Evolutionary conservation across 2,113 vertebrate genomes (phyloP).

Genomic region (Protobothrops flavoviridis): DNA sequence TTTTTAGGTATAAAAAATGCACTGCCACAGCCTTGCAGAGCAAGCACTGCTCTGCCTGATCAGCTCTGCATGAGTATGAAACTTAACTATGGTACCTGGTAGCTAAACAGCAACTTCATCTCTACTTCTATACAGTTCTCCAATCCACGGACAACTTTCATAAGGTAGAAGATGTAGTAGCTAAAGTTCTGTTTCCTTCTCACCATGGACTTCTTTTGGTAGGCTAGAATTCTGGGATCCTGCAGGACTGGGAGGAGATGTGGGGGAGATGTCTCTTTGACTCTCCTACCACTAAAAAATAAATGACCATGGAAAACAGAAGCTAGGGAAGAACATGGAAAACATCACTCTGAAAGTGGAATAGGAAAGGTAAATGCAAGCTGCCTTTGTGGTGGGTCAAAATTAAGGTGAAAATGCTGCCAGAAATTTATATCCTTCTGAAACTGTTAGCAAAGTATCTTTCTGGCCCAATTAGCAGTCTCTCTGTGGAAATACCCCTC

Average conservation of each 20-base stretch:
- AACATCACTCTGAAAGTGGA: not conserved
- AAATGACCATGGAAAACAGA: not conserved
- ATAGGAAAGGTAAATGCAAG: not conserved
- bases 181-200: not conserved
- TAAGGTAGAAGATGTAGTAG: not conserved
- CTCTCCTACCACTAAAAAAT: not conserved
- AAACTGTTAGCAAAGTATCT: not conserved
- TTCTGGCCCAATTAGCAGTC: not conserved
- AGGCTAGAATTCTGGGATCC: not conserved
- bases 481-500: not conserved
- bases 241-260: not conserved
- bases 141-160: not conserved
- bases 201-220: not conserved
- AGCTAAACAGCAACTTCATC: not conserved
- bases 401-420: not conserved
- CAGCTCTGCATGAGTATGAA: not conserved
- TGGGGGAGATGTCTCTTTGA: not conserved
- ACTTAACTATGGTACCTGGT: not conserved
- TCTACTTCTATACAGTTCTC: not conserved
- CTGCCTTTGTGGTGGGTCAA: not conserved
- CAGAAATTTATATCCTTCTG: not conserved
- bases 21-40: not conserved
- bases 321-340: not conserved
- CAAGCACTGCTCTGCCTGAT: not conserved
- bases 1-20: not conserved